Conservation (phyloP, 2,113 vertebrate species). For the Regulus satrapa region DNA sequence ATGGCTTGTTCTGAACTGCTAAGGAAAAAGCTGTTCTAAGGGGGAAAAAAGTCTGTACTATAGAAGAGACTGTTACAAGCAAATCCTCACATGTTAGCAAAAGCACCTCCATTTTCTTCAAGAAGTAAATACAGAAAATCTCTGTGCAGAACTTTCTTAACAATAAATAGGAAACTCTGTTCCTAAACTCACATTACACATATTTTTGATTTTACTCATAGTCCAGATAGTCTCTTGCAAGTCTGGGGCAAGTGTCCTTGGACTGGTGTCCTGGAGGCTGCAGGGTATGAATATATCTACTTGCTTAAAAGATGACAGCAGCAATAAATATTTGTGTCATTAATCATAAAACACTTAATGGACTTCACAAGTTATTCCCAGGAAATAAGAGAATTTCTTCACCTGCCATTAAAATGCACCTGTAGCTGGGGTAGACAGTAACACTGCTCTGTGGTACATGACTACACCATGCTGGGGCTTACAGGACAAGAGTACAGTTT, state of each 20-base stretch:
- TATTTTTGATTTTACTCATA: background rate
- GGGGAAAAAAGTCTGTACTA: too few relatives aligned
- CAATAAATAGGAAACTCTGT: background rate
- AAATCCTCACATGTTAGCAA: background rate
- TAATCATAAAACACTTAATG: background rate
- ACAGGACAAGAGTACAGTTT: background rate
- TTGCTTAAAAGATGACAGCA: background rate
- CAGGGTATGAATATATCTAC: background rate
- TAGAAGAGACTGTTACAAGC: background rate
- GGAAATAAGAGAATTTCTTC: background rate
- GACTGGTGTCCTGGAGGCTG: background rate
- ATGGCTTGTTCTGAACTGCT: background rate
- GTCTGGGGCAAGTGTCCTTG: background rate
- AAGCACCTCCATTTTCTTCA: background rate
- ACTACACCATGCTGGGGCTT: background rate
- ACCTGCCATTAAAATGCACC: background rate
- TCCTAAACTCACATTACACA: background rate
- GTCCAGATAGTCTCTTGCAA: background rate
- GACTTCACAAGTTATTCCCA: background rate
- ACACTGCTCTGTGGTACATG: accelerated
- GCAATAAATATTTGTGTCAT: background rate
- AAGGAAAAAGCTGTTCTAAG: background rate
- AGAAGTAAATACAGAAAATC: background rate
- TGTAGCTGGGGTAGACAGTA: background rate
- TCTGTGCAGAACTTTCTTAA: background rate